Percentiles rank a stretch among this genome's conserved stretches.
phyloP scores from a whole-genome alignment of 1,140 invertebrate species.

The Lamellibrachia luymesi region DNA sequence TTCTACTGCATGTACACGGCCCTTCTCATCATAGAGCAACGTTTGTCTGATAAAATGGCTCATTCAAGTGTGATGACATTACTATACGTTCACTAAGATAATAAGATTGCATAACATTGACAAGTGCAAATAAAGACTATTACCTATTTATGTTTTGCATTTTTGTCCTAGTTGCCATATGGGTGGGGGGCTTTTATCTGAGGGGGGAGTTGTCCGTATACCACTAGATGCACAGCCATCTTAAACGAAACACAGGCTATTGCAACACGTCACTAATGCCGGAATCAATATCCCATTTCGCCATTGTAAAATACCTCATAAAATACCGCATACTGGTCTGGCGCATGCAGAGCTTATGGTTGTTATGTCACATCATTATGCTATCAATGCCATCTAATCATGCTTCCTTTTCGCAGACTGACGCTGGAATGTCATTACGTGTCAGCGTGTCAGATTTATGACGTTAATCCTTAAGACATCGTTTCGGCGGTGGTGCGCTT shows the following conservation, averaged over 20 bases:
- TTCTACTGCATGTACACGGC: no score
- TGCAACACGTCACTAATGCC: neutral
- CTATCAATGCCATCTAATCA: slow-evolving; percentile 1
- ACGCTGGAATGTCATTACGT: neutral
- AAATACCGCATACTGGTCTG: neutral
- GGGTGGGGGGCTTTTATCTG: no score
- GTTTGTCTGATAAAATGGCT: no score
- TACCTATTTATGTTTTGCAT: no score
- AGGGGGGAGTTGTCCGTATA: no score
- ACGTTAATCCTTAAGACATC: neutral
- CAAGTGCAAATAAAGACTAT: no score
- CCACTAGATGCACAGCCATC: neutral
- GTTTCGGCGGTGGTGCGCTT: neutral
- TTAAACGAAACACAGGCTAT: neutral
- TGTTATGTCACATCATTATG: slow-evolving; percentile 1
- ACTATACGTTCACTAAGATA: no score
- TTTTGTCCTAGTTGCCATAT: no score
- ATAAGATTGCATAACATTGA: no score
- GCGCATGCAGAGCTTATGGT: neutral
- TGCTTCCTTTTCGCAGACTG: neutral
- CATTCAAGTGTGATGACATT: no score
- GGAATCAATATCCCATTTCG: neutral
- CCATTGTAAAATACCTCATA: neutral
- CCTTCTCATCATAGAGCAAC: no score
- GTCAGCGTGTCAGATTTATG: neutral